A percentile compares a stretch with the other conserved stretches of the same genome.
Evolutionary conservation across 1,140 invertebrate species (phyloP).

Genomic region (Tetramorium alpestre): DNA sequence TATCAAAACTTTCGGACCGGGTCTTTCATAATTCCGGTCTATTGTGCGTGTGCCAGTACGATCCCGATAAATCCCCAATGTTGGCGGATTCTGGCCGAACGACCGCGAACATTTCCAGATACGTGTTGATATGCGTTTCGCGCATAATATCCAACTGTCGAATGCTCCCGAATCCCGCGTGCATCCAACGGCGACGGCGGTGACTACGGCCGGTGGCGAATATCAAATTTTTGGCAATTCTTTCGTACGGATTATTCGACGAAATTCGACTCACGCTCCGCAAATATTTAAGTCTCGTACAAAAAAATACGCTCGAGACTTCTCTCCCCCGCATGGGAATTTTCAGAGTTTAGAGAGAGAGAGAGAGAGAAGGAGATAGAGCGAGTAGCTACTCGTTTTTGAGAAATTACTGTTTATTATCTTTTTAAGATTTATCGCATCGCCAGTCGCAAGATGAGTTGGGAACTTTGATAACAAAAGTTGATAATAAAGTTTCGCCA

Average conservation of each 20-base stretch:
- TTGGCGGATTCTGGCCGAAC: slow-evolving; percentile 3
- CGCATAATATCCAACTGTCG: slow-evolving; percentile 41
- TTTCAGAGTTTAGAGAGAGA: not conserved
- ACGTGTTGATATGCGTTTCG: slow-evolving; percentile 21
- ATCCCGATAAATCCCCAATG: slow-evolving; percentile 50
- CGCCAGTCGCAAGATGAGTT: slow-evolving; percentile 56
- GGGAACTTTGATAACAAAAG: slow-evolving; percentile 61
- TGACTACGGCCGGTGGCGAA: not conserved
- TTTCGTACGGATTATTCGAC: not conserved
- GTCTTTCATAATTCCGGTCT: slow-evolving; percentile 59
- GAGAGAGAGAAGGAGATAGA: not conserved
- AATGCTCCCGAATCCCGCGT: not conserved
- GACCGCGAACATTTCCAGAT: slow-evolving; percentile 4
- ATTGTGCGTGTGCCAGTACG: slow-evolving; percentile 46
- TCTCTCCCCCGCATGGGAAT: not conserved
- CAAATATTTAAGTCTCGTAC: slow-evolving; percentile 37
- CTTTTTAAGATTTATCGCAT: slow-evolving; percentile 59
- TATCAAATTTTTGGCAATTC: slow-evolving; percentile 43
- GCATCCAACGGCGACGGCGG: not conserved
- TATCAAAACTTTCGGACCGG: slow-evolving; percentile 56
- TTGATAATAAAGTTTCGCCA: slow-evolving; percentile 56
- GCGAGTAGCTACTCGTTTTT: slow-evolving; percentile 27
- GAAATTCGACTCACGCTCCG: slow-evolving; percentile 22
- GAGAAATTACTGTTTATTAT: slow-evolving; percentile 61
- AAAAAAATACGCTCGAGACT: slow-evolving; percentile 18